Evolutionary conservation across 1,140 invertebrate species (phyloP).

Genomic region (Lucilia cuprina): DNA sequence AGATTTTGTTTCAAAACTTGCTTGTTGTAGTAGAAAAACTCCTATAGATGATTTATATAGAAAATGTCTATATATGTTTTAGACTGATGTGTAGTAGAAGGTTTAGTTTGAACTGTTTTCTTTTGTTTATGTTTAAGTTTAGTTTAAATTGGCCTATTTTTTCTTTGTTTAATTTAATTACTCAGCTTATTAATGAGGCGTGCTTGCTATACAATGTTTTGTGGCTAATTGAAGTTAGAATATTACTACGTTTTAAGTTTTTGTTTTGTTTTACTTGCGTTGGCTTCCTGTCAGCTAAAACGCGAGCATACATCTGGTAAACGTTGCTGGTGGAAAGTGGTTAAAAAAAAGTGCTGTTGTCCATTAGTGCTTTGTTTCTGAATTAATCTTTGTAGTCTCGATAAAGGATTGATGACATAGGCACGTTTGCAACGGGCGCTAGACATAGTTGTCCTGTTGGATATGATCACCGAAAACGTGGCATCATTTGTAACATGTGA

Average conservation of each 20-base stretch:
- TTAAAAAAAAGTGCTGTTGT: neutral
- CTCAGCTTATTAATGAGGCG: neutral
- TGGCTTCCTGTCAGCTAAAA: neutral
- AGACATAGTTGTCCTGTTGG: conserved; percentile 48
- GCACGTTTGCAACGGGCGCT: conserved; percentile 37
- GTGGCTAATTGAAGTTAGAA: neutral
- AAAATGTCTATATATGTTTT: neutral
- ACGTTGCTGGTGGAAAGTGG: neutral
- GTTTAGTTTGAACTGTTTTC: too few species aligned
- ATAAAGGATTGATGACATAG: conserved; percentile 39
- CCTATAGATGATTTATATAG: neutral
- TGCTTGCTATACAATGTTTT: neutral
- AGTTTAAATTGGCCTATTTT: neutral
- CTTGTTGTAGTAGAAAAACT: conserved; percentile 18
- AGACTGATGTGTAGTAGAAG: neutral
- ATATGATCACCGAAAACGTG: conserved; percentile 80
- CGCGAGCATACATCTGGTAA: neutral
- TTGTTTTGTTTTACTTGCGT: neutral
- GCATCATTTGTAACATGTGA: conserved; percentile 73
- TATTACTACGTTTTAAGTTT: neutral
- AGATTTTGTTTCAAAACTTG: conserved; percentile 11
- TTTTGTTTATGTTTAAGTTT: too few species aligned
- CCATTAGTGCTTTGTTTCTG: neutral
- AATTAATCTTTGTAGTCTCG: conserved; percentile 21
- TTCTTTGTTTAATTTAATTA: neutral